Base-by-base conservation (phyloP, 1,140 invertebrate genomes). In the Dendroctonus valens region DNA sequence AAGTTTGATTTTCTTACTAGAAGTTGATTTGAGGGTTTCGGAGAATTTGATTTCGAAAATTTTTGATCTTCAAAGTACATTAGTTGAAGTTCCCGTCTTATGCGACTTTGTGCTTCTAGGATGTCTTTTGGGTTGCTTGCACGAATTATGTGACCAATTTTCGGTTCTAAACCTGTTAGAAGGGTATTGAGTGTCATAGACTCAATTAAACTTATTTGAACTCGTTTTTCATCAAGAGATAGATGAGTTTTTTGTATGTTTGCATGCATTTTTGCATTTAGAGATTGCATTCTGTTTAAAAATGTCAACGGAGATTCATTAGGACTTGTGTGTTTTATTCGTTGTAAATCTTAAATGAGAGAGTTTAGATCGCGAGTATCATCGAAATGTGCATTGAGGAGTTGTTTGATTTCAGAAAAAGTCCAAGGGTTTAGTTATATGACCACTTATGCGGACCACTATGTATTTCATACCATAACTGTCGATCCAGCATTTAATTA, bases 31-130 rank as follows among this genome's bases (percentile, higher is more conserved):
- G 26, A 54, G 26, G 57, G 8, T 7, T 59, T 59, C 11, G 37
- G 8, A 59, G 37, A n/a, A 15, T 5, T 37, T n/a, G 14, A 50
- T 53, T 62, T 62, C 6, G 11, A 12, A 38, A 15, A 12, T 63
- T 68, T 68, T 44, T 68, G 51, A 46, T 40, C 40, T 50, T 63
- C 59, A 9, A 63, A 63, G 46, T 68, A 68, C 7, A 52, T 49
- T 26, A 68, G 41, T 63, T 68, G 66, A 5, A 63, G 12, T 63
- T 68, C 66, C 7, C 53, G 41, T 41, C 42, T 55, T 37, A 68
- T 63, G 6, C 66, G 7, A 15, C 26, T 12, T 37, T 53, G 40
- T 14, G 55, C 52, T 51, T 62, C 53, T n/a, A 63, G 9, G n/a
- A 63, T 15, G 15, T 57, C 39, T 52, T 8, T 14, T 5, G 60